phyloP scores from a whole-genome alignment of 1,140 invertebrate species.

The Cydia pomonella region DNA sequence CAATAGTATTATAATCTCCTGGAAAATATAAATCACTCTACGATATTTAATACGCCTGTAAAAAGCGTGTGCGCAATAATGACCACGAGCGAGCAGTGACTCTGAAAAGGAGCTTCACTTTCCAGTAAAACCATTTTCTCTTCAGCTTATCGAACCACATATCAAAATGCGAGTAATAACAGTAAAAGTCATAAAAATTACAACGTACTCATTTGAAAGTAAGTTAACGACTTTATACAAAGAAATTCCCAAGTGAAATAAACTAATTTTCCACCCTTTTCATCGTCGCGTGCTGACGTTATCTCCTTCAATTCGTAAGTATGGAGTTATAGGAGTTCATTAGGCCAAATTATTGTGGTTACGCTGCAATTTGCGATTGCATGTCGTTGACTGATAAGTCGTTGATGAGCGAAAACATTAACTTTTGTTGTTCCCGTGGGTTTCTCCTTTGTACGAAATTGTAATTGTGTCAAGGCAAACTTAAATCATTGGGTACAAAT shows the following conservation, averaged over 20 bases:
- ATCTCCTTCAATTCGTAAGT: conserved; percentile 51
- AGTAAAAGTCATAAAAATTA: conserved; percentile 9
- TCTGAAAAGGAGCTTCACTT: conserved; percentile 41
- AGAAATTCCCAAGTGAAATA: conserved; percentile 38
- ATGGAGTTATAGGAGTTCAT: conserved; percentile 64
- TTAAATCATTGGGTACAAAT: conserved; percentile 25
- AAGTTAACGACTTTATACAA: conserved; percentile 37
- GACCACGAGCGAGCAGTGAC: conserved; percentile 45
- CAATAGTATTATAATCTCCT: no score
- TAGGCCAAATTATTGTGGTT: conserved; percentile 68
- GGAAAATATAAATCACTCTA: conserved; percentile 24
- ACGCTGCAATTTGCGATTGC: conserved; percentile 60
- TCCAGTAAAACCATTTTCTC: conserved; percentile 1
- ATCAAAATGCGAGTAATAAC: neutral
- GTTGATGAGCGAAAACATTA: conserved; percentile 56
- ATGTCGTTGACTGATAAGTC: conserved; percentile 45
- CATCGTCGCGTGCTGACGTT: conserved; percentile 57
- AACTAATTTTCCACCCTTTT: conserved; percentile 35
- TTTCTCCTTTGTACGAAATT: conserved; percentile 26
- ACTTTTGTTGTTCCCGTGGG: conserved; percentile 38
- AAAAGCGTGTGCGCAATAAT: conserved; percentile 59
- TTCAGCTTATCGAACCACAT: neutral
- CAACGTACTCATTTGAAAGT: conserved; percentile 39
- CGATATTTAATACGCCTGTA: conserved; percentile 49
- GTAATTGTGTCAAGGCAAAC: conserved; percentile 39